These are phyloP conservation scores for Cacoxenus indagator DNA, from an alignment of 2,888 invertebrate species.

Conservation along the genomic window DNA sequence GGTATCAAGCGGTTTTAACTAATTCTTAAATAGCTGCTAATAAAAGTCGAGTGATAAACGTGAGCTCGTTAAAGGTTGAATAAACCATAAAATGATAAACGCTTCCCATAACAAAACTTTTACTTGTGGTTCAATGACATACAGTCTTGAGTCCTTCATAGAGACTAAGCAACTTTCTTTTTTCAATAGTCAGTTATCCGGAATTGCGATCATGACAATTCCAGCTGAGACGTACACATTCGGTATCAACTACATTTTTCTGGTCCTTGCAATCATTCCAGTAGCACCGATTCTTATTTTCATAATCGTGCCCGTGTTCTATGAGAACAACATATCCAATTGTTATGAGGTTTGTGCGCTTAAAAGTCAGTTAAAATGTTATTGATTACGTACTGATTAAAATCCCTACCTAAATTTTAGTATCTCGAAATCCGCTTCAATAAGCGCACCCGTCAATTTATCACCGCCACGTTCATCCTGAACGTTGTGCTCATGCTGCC, in stretches of 20 bases:
- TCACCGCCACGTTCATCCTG: conserved; percentile 62
- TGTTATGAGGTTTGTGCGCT: conserved; percentile 71
- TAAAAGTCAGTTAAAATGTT: background rate
- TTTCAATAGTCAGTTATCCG: conserved; percentile 73
- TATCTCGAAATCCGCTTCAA: conserved; percentile 67
- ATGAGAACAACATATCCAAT: conserved; percentile 72
- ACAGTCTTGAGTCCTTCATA: too few relatives aligned
- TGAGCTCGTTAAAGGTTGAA: too few relatives aligned
- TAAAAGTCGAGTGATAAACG: too few relatives aligned
- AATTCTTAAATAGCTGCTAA: too few relatives aligned
- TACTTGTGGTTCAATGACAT: too few relatives aligned
- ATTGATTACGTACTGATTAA: too few relatives aligned
- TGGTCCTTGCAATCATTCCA: conserved; percentile 69
- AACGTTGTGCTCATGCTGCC: conserved; percentile 62
- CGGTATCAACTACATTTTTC: conserved; percentile 71
- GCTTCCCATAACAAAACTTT: too few relatives aligned
- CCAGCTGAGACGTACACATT: conserved; percentile 73
- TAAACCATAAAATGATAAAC: too few relatives aligned
- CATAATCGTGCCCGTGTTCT: conserved; percentile 72
- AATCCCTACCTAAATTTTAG: conserved; percentile 42
- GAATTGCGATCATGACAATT: conserved; percentile 73
- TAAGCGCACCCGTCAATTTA: conserved; percentile 58
- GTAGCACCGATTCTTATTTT: conserved; percentile 64
- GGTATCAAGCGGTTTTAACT: conserved; percentile 17
- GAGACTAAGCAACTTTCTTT: too few relatives aligned